Base-by-base conservation (phyloP, 2,797 vertebrate species). In the Podargus strigoides region DNA sequence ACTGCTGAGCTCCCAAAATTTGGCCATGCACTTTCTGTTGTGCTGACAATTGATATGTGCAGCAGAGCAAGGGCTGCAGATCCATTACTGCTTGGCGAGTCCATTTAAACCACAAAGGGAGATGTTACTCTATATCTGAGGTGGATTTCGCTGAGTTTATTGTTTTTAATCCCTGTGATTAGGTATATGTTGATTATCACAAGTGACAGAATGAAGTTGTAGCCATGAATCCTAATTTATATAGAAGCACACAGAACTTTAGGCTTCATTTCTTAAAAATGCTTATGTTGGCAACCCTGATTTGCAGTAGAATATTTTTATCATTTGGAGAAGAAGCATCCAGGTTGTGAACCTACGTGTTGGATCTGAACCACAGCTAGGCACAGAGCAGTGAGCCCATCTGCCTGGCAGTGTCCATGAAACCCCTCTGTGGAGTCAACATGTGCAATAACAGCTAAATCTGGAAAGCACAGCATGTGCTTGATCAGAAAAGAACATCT, bases 171-270 rank as follows among this genome's bases (percentile, higher is more conserved):
- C 50, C 60, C 63, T 62, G 39, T 30, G 37, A 8, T 41, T 60
- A 56, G 26, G 6, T 27, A 7, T 4, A 18, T n/a, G 21, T 36
- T 66, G 56, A 66, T 86, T 77, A 63, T 26, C 36, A 16, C 41
- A 76, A 74, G 41, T 42, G 52, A 64, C n/a, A 56, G 24, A 90
- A 50, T 3, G 37, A 26, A 79, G 56, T 5, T 34, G 34, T 34
- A 60, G 44, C 47, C 56, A 36, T 49, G 97, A 98, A 98, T 97
- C 96, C 97, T 97, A 97, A 97, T 97, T 98, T 97, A 98, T 98
- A 98, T 95, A 98, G 97, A 98, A 95, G 90, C 92, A 97, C 96
- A 85, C 96, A 93, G 97, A 98, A 90, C 95, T 97, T 97, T 91
- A 98, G 93, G 80, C 92, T 97, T 97, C n/a, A 47, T 62, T 94